Percentiles rank a stretch among this genome's conserved stretches.
These are phyloP conservation scores for Umimayanthus kanabou DNA, from an alignment of 92 coral and sea anemone genomes.

Conservation along the genomic window DNA sequence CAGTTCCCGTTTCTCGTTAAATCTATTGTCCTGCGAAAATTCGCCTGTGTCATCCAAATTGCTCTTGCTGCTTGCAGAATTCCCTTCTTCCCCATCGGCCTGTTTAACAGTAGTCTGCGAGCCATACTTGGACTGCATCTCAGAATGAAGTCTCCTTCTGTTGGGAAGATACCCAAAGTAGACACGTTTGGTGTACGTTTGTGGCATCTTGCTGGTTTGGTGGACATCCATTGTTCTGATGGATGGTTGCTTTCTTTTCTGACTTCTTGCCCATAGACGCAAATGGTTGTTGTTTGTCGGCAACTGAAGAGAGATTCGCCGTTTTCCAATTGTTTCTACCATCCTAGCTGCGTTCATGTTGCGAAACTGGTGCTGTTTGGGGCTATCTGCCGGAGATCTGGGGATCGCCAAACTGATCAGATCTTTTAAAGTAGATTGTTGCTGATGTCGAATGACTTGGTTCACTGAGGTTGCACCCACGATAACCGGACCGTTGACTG, in stretches of 20 bases:
- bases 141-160: not conserved
- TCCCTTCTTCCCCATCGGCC: not conserved
- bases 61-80: not conserved
- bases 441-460: not conserved
- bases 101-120: not conserved
- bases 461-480: not conserved
- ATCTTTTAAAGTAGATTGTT: not conserved
- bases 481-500: not conserved
- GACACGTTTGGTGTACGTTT: conserved; percentile 31
- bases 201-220: not conserved
- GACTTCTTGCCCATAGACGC: not conserved
- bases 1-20: not conserved
- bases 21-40: not conserved
- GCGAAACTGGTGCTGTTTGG: not conserved
- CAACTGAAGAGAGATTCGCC: not conserved
- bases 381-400: not conserved
- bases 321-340: not conserved
- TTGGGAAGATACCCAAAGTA: not conserved
- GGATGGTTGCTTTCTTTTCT: not conserved
- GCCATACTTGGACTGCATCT: not conserved
- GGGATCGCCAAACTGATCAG: not conserved
- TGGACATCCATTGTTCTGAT: conserved; percentile 6
- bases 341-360: not conserved
- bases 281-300: not conserved
- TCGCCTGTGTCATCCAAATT: not conserved